These are phyloP conservation scores for Heliconius nattereri DNA, from an alignment of 1,140 invertebrate species.

Conservation along the genomic window DNA sequence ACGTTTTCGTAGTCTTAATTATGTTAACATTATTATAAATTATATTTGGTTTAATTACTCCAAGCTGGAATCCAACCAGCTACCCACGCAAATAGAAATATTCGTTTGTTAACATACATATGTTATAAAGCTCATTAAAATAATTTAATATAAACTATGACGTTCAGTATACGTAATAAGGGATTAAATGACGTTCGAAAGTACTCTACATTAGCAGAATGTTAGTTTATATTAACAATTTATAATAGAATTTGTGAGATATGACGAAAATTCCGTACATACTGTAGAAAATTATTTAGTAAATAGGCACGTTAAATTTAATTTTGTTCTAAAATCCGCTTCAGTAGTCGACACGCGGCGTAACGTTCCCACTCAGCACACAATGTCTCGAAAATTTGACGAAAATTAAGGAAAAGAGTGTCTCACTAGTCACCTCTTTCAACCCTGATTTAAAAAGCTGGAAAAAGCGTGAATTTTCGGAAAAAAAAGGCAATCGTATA, in stretches of 20 bases:
- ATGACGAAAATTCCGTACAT: not conserved
- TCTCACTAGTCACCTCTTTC: not conserved
- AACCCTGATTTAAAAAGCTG: not conserved
- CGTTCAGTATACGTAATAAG: not conserved
- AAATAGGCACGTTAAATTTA: not conserved
- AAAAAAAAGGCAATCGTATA: not conserved
- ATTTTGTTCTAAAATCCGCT: not conserved
- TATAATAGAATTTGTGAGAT: not conserved
- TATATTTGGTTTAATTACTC: not conserved
- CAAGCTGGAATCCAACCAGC: not conserved
- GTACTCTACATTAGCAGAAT: constrained; percentile 10
- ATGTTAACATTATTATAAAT: too few relatives aligned
- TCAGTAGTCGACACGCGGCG: not conserved
- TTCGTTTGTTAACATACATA: not conserved
- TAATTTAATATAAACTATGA: not conserved
- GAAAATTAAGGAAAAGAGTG: not conserved
- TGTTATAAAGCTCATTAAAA: not conserved
- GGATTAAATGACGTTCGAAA: not conserved
- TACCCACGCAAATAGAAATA: not conserved
- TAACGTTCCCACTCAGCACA: not conserved
- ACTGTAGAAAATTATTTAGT: not conserved
- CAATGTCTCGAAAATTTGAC: not conserved
- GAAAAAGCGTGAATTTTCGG: too few relatives aligned
- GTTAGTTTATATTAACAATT: constrained; percentile 13
- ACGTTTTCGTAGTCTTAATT: too few relatives aligned